Evolutionary conservation across 2,113 vertebrate genomes (phyloP), one percentile per base, ranked within the genome.

Genomic region (Synchiropus splendidus): DNA sequence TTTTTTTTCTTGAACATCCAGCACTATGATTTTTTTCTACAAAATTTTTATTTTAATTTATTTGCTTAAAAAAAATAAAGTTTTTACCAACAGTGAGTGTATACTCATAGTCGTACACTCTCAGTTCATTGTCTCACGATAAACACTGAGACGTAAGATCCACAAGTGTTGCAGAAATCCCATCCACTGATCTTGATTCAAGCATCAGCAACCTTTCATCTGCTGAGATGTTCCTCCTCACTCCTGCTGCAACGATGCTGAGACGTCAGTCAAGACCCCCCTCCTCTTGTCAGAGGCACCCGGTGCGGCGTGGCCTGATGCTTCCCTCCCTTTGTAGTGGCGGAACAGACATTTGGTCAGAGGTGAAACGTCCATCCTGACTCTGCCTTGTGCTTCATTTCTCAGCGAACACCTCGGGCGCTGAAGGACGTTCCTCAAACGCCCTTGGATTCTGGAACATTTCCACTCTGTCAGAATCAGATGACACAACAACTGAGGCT

Each of bases 191-290:
- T n/a, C n/a, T n/a, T n/a, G n/a, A n/a, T n/a, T n/a, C n/a, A n/a
- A n/a, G n/a, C n/a, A n/a, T n/a, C n/a, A n/a, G n/a, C n/a, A n/a
- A n/a, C 54, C 63, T 31, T 11, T 27, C 30, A 32, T 15, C 79
- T 79, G 57, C 36, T 57, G 71, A 72, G 75, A 79, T 84, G 77
- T 82, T 86, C 85, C 77, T 84, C 75, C 67, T 81, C 67, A 62
- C 36, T 74, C 64, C 56, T 9, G 31, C 18, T 17, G 18, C 31
- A 38, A 32, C 10, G 35, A 42, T 10, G 8, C 39, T 58, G 57
- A 62, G 40, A 47, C 30, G 79, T 42, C 80, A 82, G 85, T 84
- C 89, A 85, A 82, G 88, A 84, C 17, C 77, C 66, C 67, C 64
- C 53, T 31, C 37, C 52, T 15, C 51, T 45, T 63, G 51, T 79